These are phyloP conservation scores for Drosophila prostipennis DNA, from an alignment of 2,888 invertebrate species.

Conservation along the genomic window DNA sequence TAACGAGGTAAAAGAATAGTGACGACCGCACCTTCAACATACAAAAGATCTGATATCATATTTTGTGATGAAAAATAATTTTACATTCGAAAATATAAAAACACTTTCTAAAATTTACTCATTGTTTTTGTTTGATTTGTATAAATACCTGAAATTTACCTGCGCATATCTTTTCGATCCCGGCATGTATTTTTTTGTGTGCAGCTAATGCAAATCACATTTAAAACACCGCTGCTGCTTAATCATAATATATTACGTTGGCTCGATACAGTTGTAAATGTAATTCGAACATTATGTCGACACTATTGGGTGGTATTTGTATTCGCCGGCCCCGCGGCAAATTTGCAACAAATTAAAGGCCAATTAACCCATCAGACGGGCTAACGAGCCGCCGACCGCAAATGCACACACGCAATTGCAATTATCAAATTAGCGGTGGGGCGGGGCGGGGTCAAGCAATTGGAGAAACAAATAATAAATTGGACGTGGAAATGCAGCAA, in stretches of 20 bases:
- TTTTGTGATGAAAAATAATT: too few relatives aligned
- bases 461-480: constrained; percentile 58
- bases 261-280: constrained; percentile 15
- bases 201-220: constrained; percentile 17
- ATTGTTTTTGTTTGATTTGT: too few relatives aligned
- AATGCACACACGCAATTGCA: constrained; percentile 58
- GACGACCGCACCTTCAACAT: too few relatives aligned
- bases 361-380: constrained; percentile 68
- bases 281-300: constrained; percentile 33
- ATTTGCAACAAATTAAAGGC: constrained; percentile 72
- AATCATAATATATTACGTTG: constrained; percentile 19
- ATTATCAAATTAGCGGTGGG: constrained; percentile 73
- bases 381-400: constrained; percentile 45
- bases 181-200: too few relatives aligned
- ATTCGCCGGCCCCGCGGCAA: constrained; percentile 25
- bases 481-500: constrained; percentile 44
- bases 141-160: too few relatives aligned
- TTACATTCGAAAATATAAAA: too few relatives aligned
- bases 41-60: too few relatives aligned
- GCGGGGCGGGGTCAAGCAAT: constrained; percentile 35
- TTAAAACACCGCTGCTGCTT: not conserved
- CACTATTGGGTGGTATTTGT: constrained; percentile 18
- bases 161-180: too few relatives aligned
- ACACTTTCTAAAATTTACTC: too few relatives aligned
- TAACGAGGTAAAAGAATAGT: too few relatives aligned